Base-by-base conservation (phyloP, 2,113 vertebrate genomes). In the Lagopus muta region DNA sequence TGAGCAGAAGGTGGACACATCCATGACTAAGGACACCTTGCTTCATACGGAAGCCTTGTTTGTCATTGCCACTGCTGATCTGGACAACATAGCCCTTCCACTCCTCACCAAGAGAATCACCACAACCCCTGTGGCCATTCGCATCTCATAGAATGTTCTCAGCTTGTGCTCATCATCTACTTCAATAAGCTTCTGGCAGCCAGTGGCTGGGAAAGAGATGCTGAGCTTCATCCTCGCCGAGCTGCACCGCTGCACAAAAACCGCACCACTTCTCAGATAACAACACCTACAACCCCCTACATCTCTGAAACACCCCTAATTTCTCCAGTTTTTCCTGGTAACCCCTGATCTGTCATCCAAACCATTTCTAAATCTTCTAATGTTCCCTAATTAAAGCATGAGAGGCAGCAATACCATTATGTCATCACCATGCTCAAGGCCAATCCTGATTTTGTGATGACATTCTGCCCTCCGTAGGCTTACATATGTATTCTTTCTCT, bases 31-130 rank as follows among this genome's bases (percentile, higher is more conserved):
- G 94, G 66, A 99, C 99, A 17, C 99, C 99, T 48, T 99, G 99
- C 96, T 99, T 99, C 99, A 99, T 99, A 89, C 99, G 99, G 95
- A 99, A 99, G 38, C 99, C 99, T 81, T 99, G 99, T 57, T 99
- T 99, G 97, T 99, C 99, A 1, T 99, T 99, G 69, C 99, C 99
- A 58, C 99, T 99, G 5, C 99, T 99, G 97, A 99, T 99, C 34
- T 99, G 98, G 58, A 99, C 99, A 83, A 99, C 98, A 1, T 99
- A 99, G 2, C 99, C 99, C 99, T 99, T 99, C 99, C 99, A 99
- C 78, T 99, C 99, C 92, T 99, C 99, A 5, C 99, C 99, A 66
- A 99, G 98, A 30, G 99, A 97, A 77, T 99, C 99, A 36, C 99
- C 1, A 98, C 70, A 12, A 99, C 99, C 67, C 99, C 99, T 0